These are phyloP conservation scores for Dryoscopus gambensis DNA, from an alignment of 2,113 vertebrate species.

Conservation along the genomic window DNA sequence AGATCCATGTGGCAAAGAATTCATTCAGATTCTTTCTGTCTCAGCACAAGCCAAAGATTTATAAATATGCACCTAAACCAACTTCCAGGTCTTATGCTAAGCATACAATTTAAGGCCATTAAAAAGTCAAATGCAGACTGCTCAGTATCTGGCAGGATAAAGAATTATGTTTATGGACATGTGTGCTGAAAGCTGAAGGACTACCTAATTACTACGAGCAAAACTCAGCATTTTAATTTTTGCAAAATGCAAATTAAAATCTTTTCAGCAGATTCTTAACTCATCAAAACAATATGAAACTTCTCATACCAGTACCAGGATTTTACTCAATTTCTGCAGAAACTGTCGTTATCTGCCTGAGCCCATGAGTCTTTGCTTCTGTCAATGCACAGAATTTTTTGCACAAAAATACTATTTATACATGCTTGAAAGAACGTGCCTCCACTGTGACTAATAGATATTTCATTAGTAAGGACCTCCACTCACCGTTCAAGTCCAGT, in stretches of 20 bases:
- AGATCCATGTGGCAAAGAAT: background rate
- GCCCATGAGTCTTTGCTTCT: background rate
- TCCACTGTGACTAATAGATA: background rate
- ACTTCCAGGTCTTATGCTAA: background rate
- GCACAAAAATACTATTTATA: background rate
- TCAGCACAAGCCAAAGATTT: background rate
- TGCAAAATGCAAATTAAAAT: background rate
- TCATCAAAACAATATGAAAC: background rate
- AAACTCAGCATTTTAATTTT: background rate
- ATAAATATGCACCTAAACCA: background rate
- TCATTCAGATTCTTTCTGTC: background rate
- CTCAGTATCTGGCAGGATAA: background rate
- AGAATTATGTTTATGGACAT: background rate
- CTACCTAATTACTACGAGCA: background rate
- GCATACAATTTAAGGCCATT: background rate
- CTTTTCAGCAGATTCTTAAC: background rate
- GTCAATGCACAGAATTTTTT: background rate
- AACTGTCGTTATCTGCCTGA: background rate
- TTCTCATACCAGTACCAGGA: background rate
- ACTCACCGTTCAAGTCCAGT: background rate
- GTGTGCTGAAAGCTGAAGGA: background rate
- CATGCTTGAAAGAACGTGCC: background rate
- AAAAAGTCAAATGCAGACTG: background rate
- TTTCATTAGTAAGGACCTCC: background rate
- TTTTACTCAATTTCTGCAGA: background rate